These are phyloP conservation scores for Cheilosia vernalis DNA, from an alignment of 2,888 invertebrate species.

Conservation along the genomic window DNA sequence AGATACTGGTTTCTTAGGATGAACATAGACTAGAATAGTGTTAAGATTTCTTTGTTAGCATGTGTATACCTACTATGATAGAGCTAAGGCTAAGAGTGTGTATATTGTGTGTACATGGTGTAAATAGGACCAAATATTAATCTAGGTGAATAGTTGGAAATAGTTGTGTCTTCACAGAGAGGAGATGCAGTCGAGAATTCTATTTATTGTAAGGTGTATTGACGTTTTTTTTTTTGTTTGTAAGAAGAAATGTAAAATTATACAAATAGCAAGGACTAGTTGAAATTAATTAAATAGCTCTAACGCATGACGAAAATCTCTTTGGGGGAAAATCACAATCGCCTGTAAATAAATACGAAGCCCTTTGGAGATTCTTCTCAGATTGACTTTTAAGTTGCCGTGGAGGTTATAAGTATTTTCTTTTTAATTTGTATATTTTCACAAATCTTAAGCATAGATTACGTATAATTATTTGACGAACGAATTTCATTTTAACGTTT, in stretches of 20 bases:
- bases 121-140: conserved; percentile 75
- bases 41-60: conserved; percentile 17
- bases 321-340: no score
- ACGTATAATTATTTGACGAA: no score
- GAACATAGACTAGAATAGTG: conserved; percentile 8
- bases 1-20: conserved; percentile 4
- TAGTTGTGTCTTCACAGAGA: not conserved
- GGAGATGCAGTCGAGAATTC: conserved; percentile 3
- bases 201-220: not conserved
- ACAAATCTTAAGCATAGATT: no score
- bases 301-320: no score
- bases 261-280: not conserved
- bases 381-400: no score
- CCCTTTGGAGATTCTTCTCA: no score
- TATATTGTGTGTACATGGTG: conserved; percentile 62
- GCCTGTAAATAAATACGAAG: no score
- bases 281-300: not conserved
- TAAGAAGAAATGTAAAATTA: not conserved
- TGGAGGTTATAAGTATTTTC: no score
- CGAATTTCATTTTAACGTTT: not conserved
- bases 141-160: conserved; percentile 57
- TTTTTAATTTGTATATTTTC: no score
- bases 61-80: conserved; percentile 32
- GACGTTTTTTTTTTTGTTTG: not conserved
- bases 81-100: conserved; percentile 55